Percentiles rank a stretch among this genome's conserved stretches.
phyloP scores from a whole-genome alignment of 2,888 invertebrate genomes.

The Argynnis bischoffii region DNA sequence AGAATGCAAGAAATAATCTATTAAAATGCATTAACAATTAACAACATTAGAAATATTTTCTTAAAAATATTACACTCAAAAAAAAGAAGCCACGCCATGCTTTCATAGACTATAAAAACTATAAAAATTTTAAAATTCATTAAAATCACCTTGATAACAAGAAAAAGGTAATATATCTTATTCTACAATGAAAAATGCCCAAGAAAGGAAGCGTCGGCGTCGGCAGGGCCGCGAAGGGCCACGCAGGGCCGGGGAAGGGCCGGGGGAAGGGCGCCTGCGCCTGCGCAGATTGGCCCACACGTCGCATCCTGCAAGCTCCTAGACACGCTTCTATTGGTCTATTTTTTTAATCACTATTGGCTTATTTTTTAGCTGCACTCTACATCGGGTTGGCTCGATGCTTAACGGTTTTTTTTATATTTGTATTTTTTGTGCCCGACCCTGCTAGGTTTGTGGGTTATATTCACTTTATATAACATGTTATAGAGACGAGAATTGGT shows the following conservation, averaged over 20 bases:
- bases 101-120: too few relatives aligned
- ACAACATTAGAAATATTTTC: too few relatives aligned
- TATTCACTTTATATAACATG: slow-evolving; percentile 1
- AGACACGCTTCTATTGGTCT: slow-evolving; percentile 45
- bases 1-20: too few relatives aligned
- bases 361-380: slow-evolving; percentile 29
- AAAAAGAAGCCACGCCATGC: too few relatives aligned
- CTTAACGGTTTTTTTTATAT: slow-evolving; percentile 9
- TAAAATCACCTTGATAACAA: neutral
- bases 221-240: slow-evolving; percentile 9
- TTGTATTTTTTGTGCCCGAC: slow-evolving; percentile 6
- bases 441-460: slow-evolving; percentile 6
- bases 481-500: neutral
- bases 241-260: slow-evolving; percentile 18
- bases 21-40: too few relatives aligned
- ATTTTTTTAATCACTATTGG: slow-evolving; percentile 40
- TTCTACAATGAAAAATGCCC: too few relatives aligned
- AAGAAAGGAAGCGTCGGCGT: slow-evolving; percentile 1
- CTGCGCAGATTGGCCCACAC: slow-evolving; percentile 45
- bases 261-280: slow-evolving; percentile 42
- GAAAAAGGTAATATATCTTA: too few relatives aligned
- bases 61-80: too few relatives aligned
- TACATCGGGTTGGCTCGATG: slow-evolving; percentile 26
- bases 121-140: neutral
- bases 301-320: slow-evolving; percentile 43